Base-by-base conservation (phyloP, 1,140 invertebrate genomes). In the Mesaphorura yosii region DNA sequence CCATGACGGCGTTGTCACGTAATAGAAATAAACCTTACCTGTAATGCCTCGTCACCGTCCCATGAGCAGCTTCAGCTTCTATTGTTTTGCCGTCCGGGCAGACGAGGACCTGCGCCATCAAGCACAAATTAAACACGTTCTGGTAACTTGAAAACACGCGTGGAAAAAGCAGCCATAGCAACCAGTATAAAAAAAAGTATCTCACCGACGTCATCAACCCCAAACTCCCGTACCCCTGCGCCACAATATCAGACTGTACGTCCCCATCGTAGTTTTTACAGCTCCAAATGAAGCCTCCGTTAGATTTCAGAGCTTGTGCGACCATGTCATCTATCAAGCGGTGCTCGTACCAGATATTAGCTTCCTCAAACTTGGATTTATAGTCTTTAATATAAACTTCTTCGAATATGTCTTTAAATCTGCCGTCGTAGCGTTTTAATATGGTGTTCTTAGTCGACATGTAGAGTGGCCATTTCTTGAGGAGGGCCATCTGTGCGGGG, bases 151-250 rank as follows among this genome's bases (percentile, higher is more conserved):
- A n/a, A n/a, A n/a, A n/a, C n/a, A n/a, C n/a, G n/a, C n/a, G n/a
- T n/a, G n/a, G n/a, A n/a, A n/a, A n/a, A n/a, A n/a, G n/a, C n/a
- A n/a, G n/a, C n/a, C n/a, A n/a, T n/a, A n/a, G n/a, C n/a, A n/a
- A n/a, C n/a, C n/a, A n/a, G n/a, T n/a, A n/a, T n/a, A n/a, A n/a
- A n/a, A n/a, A n/a, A n/a, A n/a, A n/a, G n/a, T n/a, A n/a, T n/a
- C n/a, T n/a, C n/a, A n/a, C n/a, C 58, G 86, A 90, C 1, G 88
- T 90, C 88, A 93, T 92, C 75, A 93, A 78, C 37, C 88, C 88
- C 17, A 92, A 72, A 1, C 87, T 90, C 22, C 88, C 80, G 66
- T 81, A 84, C 65, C 86, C 87, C 76, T 91, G 81, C 53, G 86
- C 87, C 6, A 91, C 82, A 56, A 87, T 78, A 68, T 92, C 88